phyloP scores from a whole-genome alignment of 2,888 invertebrate species.

The Gisinianus flammeolus region DNA sequence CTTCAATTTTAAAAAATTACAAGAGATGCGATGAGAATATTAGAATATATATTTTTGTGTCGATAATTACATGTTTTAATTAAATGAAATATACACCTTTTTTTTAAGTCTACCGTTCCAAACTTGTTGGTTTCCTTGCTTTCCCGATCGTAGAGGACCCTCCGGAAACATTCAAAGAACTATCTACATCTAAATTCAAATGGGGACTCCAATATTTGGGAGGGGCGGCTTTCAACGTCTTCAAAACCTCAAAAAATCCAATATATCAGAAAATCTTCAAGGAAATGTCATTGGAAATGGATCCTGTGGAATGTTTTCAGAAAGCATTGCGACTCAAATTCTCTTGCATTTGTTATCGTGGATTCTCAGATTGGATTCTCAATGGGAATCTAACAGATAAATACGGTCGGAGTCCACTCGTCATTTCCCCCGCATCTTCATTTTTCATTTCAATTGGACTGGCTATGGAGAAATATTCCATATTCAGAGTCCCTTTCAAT shows the following conservation, averaged over 20 bases:
- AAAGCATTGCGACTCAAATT: background rate
- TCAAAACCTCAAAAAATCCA: slow-evolving; percentile 48
- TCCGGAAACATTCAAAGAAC: slow-evolving; percentile 45
- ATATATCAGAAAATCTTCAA: slow-evolving; percentile 39
- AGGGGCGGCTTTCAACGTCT: slow-evolving; percentile 46
- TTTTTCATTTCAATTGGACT: too few relatives aligned
- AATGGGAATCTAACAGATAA: too few relatives aligned
- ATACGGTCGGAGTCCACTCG: too few relatives aligned
- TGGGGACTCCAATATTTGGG: slow-evolving; percentile 44
- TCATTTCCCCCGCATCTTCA: too few relatives aligned
- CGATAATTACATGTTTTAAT: too few relatives aligned
- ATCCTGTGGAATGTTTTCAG: slow-evolving; percentile 14
- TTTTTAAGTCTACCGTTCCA: slow-evolving; percentile 47
- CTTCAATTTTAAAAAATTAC: too few relatives aligned
- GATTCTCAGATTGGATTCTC: too few relatives aligned
- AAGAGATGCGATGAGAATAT: too few relatives aligned
- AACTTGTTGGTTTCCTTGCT: slow-evolving; percentile 47
- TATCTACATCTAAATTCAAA: slow-evolving; percentile 43
- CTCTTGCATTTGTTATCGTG: background rate
- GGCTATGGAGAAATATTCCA: background rate
- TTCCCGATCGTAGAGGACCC: slow-evolving; percentile 44
- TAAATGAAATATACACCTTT: too few relatives aligned
- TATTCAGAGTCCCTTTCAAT: background rate
- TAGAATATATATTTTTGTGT: too few relatives aligned
- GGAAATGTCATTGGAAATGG: background rate